These are phyloP conservation scores for Takifugu rubripes DNA, from an alignment of 2,797 vertebrate genomes.

Conservation along the genomic window DNA sequence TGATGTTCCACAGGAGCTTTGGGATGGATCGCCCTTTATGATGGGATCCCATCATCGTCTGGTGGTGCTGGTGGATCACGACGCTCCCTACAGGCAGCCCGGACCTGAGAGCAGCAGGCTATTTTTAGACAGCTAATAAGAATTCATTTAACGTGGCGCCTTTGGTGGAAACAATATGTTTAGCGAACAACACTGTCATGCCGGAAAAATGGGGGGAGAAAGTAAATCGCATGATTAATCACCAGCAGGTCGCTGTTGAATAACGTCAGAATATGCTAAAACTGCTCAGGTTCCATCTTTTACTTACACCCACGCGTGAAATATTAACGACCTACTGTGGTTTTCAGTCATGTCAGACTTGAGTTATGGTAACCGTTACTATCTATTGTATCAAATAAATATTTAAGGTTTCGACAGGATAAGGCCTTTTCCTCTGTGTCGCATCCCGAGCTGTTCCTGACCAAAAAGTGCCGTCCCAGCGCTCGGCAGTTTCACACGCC, in stretches of 20 bases:
- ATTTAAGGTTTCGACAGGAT: conserved; percentile 62
- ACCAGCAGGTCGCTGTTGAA: conserved; percentile 33
- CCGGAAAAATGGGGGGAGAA: conserved; percentile 30
- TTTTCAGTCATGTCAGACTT: conserved; percentile 56
- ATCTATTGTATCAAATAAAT: conserved; percentile 67
- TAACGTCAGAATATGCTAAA: conserved; percentile 6
- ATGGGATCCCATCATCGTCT: too few species aligned
- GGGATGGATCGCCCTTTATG: conserved; percentile 31
- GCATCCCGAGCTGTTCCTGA: conserved; percentile 44
- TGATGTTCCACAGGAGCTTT: conserved; percentile 17
- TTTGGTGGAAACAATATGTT: conserved; percentile 66
- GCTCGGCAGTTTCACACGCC: conserved; percentile 37
- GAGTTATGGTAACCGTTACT: conserved; percentile 37
- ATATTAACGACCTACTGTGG: conserved; percentile 49
- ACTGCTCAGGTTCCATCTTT: conserved; percentile 27
- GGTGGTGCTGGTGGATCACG: conserved; percentile 49
- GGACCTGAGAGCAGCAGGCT: conserved; percentile 53
- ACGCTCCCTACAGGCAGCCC: conserved; percentile 58
- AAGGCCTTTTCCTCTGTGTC: conserved; percentile 44
- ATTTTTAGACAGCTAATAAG: conserved; percentile 76
- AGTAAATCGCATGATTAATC: conserved; percentile 55
- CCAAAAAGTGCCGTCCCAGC: conserved; percentile 45
- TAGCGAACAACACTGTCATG: conserved; percentile 37
- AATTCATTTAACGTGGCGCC: conserved; percentile 63
- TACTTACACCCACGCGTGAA: conserved; percentile 42